A percentile compares a stretch with the other conserved stretches of the same genome.
Conservation (phyloP, 2,113 vertebrate species). For the Bothrops jararaca region DNA sequence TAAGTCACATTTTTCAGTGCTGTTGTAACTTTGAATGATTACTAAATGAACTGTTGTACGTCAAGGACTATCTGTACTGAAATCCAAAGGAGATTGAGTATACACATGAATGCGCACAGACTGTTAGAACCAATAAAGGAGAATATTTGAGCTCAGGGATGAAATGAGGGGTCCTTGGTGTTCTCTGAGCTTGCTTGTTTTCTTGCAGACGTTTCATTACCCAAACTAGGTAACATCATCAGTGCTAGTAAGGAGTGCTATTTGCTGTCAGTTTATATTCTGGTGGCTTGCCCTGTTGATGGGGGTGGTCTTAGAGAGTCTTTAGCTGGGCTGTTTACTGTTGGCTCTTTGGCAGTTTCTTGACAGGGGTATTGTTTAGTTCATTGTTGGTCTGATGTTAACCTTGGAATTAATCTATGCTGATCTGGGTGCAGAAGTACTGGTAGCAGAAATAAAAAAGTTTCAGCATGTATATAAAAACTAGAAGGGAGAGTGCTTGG, state of each 20-base stretch:
- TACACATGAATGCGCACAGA: neutral
- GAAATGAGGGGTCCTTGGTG: neutral
- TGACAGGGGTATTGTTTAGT: neutral
- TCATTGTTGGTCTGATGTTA: neutral
- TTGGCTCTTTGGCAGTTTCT: neutral
- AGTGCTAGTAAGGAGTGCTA: neutral
- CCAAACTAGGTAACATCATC: neutral
- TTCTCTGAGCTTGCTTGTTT: neutral
- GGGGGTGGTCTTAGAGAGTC: neutral
- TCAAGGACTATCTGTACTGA: neutral
- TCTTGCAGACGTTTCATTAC: neutral
- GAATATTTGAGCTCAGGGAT: neutral
- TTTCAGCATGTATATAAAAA: neutral
- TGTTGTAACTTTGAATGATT: neutral
- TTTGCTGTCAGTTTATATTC: neutral
- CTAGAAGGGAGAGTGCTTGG: neutral
- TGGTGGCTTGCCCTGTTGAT: neutral
- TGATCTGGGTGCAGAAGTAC: neutral
- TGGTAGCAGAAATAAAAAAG: neutral
- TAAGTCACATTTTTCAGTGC: neutral
- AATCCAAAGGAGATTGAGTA: neutral
- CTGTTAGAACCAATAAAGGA: neutral
- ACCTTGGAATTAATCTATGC: neutral
- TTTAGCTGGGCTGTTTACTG: neutral
- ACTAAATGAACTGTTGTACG: neutral